Percentiles rank a stretch among this genome's conserved stretches.
Evolutionary conservation across 1,140 invertebrate genomes (phyloP).

Genomic region (Luehdorfia chinensis): DNA sequence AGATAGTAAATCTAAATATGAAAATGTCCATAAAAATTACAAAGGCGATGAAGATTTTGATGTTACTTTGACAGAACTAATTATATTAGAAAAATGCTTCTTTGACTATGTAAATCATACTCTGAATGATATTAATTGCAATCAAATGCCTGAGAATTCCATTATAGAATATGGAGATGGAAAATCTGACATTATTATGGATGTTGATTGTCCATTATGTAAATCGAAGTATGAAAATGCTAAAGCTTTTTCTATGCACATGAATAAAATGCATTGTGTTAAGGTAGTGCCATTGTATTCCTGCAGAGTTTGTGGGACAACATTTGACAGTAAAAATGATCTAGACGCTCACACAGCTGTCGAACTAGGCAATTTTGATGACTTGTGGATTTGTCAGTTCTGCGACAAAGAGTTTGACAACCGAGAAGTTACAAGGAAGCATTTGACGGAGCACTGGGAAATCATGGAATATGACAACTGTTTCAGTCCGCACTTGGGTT

Average conservation of each 20-base stretch:
- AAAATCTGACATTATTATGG: constrained; percentile 31
- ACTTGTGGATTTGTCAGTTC: constrained; percentile 72
- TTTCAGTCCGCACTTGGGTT: constrained; percentile 70
- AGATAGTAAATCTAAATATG: constrained; percentile 31
- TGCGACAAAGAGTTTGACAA: constrained; percentile 71
- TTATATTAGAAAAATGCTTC: constrained; percentile 56
- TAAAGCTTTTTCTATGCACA: constrained; percentile 44
- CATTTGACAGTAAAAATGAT: constrained; percentile 57
- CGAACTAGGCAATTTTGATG: constrained; percentile 60
- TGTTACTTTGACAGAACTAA: constrained; percentile 58
- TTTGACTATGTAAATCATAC: constrained; percentile 54
- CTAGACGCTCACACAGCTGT: constrained; percentile 46
- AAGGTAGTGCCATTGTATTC: constrained; percentile 52
- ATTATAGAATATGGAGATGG: constrained; percentile 42
- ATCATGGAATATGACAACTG: constrained; percentile 61
- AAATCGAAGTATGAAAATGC: constrained; percentile 36
- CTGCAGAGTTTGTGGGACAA: constrained; percentile 62
- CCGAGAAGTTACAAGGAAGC: constrained; percentile 48
- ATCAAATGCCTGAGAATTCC: constrained; percentile 45
- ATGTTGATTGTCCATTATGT: constrained; percentile 53
- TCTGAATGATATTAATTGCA: constrained; percentile 43
- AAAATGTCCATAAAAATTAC: constrained; percentile 40
- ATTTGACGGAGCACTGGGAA: constrained; percentile 62
- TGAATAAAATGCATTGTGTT: constrained; percentile 61
- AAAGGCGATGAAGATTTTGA: constrained; percentile 69